Evolutionary conservation across 2,113 vertebrate genomes (phyloP).

Genomic region (Shinisaurus crocodilurus): DNA sequence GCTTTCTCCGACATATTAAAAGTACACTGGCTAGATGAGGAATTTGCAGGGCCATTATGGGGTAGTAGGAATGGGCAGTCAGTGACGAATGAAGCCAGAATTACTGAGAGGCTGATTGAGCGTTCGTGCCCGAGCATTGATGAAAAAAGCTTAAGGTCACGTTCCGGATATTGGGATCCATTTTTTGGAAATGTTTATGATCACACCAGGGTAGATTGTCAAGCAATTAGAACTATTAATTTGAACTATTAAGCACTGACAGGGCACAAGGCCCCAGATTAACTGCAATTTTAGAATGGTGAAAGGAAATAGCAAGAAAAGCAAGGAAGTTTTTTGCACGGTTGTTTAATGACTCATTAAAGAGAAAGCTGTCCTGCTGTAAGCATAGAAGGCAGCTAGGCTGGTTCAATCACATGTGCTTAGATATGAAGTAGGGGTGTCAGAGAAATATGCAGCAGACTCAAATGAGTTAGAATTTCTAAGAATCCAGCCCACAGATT

Average conservation of each 20-base stretch:
- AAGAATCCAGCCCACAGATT: too few relatives aligned
- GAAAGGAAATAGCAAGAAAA: slow-evolving; percentile 65
- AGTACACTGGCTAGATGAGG: slow-evolving; percentile 48
- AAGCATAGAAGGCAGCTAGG: slow-evolving; percentile 22
- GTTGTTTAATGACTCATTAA: slow-evolving; percentile 50
- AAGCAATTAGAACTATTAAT: slow-evolving; percentile 76
- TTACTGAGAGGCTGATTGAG: slow-evolving; percentile 52
- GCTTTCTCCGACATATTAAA: slow-evolving; percentile 60
- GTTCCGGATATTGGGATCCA: slow-evolving; percentile 62
- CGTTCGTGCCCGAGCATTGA: slow-evolving; percentile 64
- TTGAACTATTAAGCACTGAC: slow-evolving; percentile 64
- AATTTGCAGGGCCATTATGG: slow-evolving; percentile 39
- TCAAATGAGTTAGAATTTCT: too few relatives aligned
- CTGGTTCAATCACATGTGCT: background rate
- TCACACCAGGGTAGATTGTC: slow-evolving; percentile 63
- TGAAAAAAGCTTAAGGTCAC: slow-evolving; percentile 72
- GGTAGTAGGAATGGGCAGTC: slow-evolving; percentile 60
- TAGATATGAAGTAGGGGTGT: background rate
- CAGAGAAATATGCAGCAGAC: too few relatives aligned
- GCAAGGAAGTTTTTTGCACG: slow-evolving; percentile 59
- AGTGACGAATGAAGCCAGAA: slow-evolving; percentile 65
- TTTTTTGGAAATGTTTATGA: slow-evolving; percentile 77
- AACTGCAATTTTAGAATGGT: slow-evolving; percentile 59
- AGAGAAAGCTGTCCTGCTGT: slow-evolving; percentile 13
- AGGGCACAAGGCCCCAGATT: slow-evolving; percentile 66